A percentile compares a stretch with the other conserved stretches of the same genome.
Evolutionary conservation across 2,888 invertebrate species (phyloP).

Genomic region (Stenchaetothrips biformis): DNA sequence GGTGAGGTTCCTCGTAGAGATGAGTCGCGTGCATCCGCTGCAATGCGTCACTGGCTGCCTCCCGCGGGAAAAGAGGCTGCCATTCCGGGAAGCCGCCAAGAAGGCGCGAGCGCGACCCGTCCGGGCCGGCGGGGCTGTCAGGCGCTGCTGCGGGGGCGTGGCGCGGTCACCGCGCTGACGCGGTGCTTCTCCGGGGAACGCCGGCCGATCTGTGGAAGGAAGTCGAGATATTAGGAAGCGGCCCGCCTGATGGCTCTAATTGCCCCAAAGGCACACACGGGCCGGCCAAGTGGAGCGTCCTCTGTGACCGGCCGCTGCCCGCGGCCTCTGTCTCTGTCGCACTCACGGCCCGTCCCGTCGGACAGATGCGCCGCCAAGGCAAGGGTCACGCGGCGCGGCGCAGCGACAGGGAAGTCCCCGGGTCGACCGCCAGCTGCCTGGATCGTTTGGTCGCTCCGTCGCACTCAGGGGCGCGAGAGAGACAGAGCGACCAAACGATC

Average conservation of each 20-base stretch:
- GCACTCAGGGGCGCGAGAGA: background rate
- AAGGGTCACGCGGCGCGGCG: background rate
- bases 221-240: background rate
- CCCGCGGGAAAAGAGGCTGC: background rate
- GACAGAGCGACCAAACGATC: too few relatives aligned
- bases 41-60: background rate
- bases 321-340: background rate
- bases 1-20: constrained; percentile 2
- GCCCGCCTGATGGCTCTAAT: background rate
- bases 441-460: background rate
- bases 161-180: background rate
- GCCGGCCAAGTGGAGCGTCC: too few relatives aligned
- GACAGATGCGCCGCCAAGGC: background rate
- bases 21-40: background rate
- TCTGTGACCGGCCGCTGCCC: background rate
- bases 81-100: background rate
- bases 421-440: background rate
- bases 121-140: background rate
- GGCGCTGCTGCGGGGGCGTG: background rate
- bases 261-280: too few relatives aligned
- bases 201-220: background rate
- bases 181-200: background rate
- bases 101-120: background rate
- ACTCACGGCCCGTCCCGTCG: background rate
- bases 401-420: background rate